Evolutionary conservation across 2,113 vertebrate genomes (phyloP), one percentile per base, ranked within the genome.

Genomic region (Mirza zaza): DNA sequence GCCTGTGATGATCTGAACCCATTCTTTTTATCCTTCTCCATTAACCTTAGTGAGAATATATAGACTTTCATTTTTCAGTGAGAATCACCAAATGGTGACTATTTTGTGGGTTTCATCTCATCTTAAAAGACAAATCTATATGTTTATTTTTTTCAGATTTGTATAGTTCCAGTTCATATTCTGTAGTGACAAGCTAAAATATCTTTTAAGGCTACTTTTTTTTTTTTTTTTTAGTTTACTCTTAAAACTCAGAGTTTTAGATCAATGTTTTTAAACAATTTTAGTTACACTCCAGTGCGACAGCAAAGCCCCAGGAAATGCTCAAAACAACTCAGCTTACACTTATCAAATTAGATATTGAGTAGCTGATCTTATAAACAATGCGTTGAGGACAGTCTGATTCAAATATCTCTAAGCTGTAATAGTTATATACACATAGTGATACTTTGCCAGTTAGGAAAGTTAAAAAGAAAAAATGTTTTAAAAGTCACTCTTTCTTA

Each of bases 91-190:
- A 87, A 9, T 3, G 4, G 45, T 21, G 10, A 67, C 10, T 80
- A 32, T 65, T 90, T 87, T 63, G 15, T 0, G 0, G 7, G 10
- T 68, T 21, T 27, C 80, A 80, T 92, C 32, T 84, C 45, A 96
- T 82, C 1, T 90, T 97, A 67, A 61, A 95, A 80, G 15, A 68
- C 55, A 97, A 90, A 59, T 32, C 34, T 85, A 13, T 34, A 1
- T 88, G 18, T 96, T 96, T 92, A 70, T 14, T 34, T 81, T 97
- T 97, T 85, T 90, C 65, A 82, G 34, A 93, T 96, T 88, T 97
- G 3, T 92, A 50, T 39, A 32, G 18, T 20, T 95, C 73, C 34
- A 27, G 68, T 97, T 90, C 36, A 15, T 94, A 94, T 70, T 32
- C 18, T 34, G 32, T 80, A 39, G 89, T 93, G 3, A 55, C 73